Base-by-base conservation (phyloP, 2,113 vertebrate species). In the Grammomys surdaster region DNA sequence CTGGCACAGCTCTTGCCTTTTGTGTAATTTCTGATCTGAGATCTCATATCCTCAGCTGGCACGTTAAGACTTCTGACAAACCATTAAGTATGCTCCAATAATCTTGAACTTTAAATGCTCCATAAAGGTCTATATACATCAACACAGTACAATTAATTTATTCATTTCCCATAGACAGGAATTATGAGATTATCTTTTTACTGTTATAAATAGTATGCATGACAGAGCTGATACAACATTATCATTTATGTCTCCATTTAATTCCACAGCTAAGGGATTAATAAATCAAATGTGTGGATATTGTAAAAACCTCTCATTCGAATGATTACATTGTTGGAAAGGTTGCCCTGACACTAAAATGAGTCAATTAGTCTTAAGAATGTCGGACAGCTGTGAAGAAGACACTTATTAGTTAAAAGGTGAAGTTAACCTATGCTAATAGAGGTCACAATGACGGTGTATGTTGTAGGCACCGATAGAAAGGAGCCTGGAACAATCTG, bases 251-350 rank as follows among this genome's bases (percentile, higher is more conserved):
- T 84, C 69, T 92, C 46, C 36, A 54, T 51, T 82, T 94, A 84
- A 67, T 95, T 82, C 54, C 43, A 69, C 77, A 92, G 36, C 63
- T 40, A 88, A 92, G 33, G 58, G 36, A 90, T 94, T 90, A 92
- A 75, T 84, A 90, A 60, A 73, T 90, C 67, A 95, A 88, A 88
- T 67, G 33, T 40, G 26, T 89, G 33, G 36, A 7, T 22, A 65
- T 92, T 48, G 75, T 88, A 54, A 46, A 54, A 84, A 58, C 9
- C 11, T 78, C 28, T 81, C 77, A 75, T 9, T 75, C 58, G 75
- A 72, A 95, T 90, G 56, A 73, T 78, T 56, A 67, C 63, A 60
- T 58, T 90, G 92, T 3, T 60, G 22, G 28, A 90, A 73, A 77
- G 36, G 82, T 88, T 90, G 26, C 28, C 26, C 40, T 1, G 24